These are phyloP conservation scores for Brachymystax lenok DNA, from an alignment of 2,797 vertebrate species.

Conservation along the genomic window DNA sequence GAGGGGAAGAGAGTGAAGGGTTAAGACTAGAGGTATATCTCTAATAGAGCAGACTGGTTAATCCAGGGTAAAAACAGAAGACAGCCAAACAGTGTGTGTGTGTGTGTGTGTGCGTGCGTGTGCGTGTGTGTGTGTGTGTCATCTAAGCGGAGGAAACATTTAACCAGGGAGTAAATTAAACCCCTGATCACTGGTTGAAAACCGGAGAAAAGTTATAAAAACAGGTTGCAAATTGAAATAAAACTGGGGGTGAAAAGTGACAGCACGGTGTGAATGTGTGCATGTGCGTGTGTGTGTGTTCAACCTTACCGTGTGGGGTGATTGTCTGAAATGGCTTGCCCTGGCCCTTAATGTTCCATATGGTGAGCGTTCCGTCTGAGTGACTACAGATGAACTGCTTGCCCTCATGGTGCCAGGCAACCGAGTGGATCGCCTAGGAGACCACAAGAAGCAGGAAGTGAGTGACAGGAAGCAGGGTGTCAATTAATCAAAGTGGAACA, in stretches of 20 bases:
- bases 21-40: too few relatives aligned
- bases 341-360: constrained; percentile 92
- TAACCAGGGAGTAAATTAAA: not conserved
- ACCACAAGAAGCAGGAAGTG: constrained; percentile 40
- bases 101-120: too few relatives aligned
- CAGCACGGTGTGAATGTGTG: constrained; percentile 15
- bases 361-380: constrained; percentile 96
- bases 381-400: constrained; percentile 99
- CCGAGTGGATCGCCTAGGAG: constrained; percentile 93
- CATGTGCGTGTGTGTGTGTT: not conserved
- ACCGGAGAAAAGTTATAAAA: too few relatives aligned
- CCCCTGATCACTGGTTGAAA: not conserved
- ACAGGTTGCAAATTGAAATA: too few relatives aligned
- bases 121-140: constrained; percentile 1
- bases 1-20: too few relatives aligned
- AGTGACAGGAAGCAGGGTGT: constrained; percentile 18
- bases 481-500: not conserved
- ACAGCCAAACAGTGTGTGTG: too few relatives aligned
- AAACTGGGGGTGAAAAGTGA: not conserved
- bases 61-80: not conserved
- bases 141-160: not conserved
- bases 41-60: too few relatives aligned
- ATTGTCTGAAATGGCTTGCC: constrained; percentile 91
- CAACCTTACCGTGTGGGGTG: constrained; percentile 91
- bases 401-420: constrained; percentile 98